Conservation (phyloP, 2,113 vertebrate species). For the Oxygymnocypris stewartii region DNA sequence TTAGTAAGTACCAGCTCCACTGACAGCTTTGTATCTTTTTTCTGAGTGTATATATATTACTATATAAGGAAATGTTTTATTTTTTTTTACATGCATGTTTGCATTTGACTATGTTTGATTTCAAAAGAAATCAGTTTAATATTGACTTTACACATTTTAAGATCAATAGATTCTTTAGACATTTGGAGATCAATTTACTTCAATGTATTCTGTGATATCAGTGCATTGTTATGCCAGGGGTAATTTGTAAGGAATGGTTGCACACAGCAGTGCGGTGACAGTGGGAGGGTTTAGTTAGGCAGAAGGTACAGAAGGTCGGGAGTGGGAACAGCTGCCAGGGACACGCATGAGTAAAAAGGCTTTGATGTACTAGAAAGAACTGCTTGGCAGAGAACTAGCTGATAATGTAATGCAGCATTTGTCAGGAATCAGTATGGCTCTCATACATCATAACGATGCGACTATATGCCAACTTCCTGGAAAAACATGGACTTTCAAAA, state of each 20-base stretch:
- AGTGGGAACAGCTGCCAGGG: slow-evolving; percentile 24
- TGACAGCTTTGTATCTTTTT: too few species aligned
- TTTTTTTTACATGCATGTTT: not conserved
- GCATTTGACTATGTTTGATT: not conserved
- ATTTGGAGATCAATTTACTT: not conserved
- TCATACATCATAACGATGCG: not conserved
- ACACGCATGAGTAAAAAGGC: slow-evolving; percentile 7
- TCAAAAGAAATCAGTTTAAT: not conserved
- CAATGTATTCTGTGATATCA: not conserved
- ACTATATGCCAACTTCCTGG: not conserved
- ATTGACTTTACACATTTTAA: not conserved
- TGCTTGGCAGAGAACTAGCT: not conserved
- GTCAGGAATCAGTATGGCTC: slow-evolving; percentile 8
- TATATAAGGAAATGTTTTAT: not conserved
- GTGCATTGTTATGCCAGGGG: not conserved
- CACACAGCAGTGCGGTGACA: not conserved
- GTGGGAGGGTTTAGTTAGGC: slow-evolving; percentile 5
- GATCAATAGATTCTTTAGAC: too few species aligned
- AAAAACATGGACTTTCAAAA: not conserved
- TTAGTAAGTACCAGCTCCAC: too few species aligned
- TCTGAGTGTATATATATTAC: not conserved
- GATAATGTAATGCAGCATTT: not conserved
- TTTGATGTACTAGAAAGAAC: slow-evolving; percentile 22
- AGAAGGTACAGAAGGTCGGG: slow-evolving; percentile 26
- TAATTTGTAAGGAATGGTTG: not conserved